Base-by-base conservation (phyloP, 2,797 vertebrate species). In the Pagetopsis macropterus region DNA sequence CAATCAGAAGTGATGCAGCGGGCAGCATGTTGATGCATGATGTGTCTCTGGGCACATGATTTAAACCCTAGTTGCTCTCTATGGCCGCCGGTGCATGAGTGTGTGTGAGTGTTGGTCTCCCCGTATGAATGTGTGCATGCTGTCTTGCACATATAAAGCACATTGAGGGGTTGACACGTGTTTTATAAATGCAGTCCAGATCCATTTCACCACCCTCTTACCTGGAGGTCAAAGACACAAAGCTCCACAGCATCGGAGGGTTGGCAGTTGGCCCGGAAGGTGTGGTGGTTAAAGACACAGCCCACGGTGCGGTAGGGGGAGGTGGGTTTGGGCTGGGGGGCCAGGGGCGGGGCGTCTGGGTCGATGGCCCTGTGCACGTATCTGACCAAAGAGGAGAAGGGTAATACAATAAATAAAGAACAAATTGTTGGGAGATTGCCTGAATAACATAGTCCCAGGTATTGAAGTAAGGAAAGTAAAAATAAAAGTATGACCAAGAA, bases 201-300 rank as follows among this genome's bases (percentile, higher is more conserved):
- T 9, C 33, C 33, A 9, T 9, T 64, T 14, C 33, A 5, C n/a
- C 1, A 5, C 8, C 3, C 45, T 66, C 70, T 31, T 80, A 92
- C 90, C 82, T 90, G 84, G 17, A 95, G 89, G 85, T 99, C 96
- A 94, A 99, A 99, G 57, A 95, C 82, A 80, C 96, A 98, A n/a
- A 96, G 74, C 78, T 97, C 97, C 74, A 99, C 96, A 0, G 95
- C 92, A 1, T 98, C 96, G 2, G 96, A 96, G 1, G 97, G 95
- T 82, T 99, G 98, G 75, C 97, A 97, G 82, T 98, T 99, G 45
- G 96, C 98, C 58, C 98, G 83, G 90, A 99, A 98, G 72, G 84
- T 94, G 3, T 95, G 95, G 75, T 99, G 96, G 93, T 97, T 99
- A 91, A 99, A 99, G 86, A 98, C 89, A 56, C 97, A 99, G 83